phyloP scores from a whole-genome alignment of 2,888 invertebrate genomes.

The Artemia sinica region DNA sequence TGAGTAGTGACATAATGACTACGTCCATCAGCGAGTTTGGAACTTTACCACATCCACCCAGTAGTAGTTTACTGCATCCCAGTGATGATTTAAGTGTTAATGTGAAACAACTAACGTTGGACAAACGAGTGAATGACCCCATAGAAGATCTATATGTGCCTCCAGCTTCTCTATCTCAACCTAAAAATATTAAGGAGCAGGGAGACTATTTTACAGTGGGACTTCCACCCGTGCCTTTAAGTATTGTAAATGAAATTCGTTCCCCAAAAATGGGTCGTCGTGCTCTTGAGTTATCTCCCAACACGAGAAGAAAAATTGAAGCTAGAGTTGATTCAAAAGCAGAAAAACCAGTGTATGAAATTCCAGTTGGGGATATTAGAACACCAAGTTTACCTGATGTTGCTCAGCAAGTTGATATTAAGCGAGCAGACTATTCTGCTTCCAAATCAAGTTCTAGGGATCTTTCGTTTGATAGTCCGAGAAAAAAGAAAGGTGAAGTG shows the following conservation, averaged over 20 bases:
- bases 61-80: neutral
- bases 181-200: slow-evolving; percentile 20
- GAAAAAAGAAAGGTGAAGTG: neutral
- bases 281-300: slow-evolving; percentile 33
- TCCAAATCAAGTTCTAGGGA: neutral
- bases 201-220: slow-evolving; percentile 16
- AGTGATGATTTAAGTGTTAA: neutral
- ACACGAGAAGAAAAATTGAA: slow-evolving; percentile 11
- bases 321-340: neutral
- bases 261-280: slow-evolving; percentile 41
- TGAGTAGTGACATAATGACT: neutral
- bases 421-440: neutral
- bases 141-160: slow-evolving; percentile 3
- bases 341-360: neutral
- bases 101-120: neutral
- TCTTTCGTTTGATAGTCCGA: neutral
- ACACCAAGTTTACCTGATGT: slow-evolving; percentile 8
- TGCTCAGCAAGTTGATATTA: neutral
- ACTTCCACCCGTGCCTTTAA: slow-evolving; percentile 36
- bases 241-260: slow-evolving; percentile 27
- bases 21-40: neutral
- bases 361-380: slow-evolving; percentile 12
- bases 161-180: slow-evolving; percentile 13
- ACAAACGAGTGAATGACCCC: neutral
- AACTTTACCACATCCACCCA: neutral